Evolutionary conservation across 2,888 invertebrate genomes (phyloP).

Genomic region (Eristalinus aeneus): DNA sequence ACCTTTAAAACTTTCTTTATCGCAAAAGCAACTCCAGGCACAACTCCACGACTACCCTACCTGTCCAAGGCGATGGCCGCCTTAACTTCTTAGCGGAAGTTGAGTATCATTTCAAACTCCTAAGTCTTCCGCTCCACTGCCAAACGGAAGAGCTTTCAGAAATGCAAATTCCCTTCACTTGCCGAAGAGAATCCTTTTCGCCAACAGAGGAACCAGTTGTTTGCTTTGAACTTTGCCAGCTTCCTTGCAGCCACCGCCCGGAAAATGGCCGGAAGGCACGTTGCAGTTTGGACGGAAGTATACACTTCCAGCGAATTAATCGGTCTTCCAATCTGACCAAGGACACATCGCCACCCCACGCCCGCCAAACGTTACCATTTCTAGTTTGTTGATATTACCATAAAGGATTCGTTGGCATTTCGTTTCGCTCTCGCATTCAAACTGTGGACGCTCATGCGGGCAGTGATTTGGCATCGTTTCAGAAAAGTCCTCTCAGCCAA

Average conservation of each 20-base stretch:
- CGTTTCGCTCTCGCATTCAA: slow-evolving; percentile 11
- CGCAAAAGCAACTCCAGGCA: neutral
- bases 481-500: slow-evolving; percentile 53
- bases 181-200: neutral
- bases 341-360: slow-evolving; percentile 77
- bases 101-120: neutral
- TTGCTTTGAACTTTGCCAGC: neutral
- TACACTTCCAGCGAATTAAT: slow-evolving; percentile 58
- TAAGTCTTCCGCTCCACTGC: neutral
- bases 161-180: neutral
- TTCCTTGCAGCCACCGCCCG: neutral
- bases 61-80: neutral
- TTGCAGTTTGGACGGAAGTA: slow-evolving; percentile 44
- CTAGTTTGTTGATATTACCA: slow-evolving; percentile 61
- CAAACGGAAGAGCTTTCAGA: neutral
- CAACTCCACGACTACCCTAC: too few relatives aligned
- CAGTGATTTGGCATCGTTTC: slow-evolving; percentile 50
- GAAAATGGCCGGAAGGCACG: slow-evolving; percentile 44
- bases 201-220: neutral
- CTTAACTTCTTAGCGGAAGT: neutral
- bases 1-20: neutral
- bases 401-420: slow-evolving; percentile 30
- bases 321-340: slow-evolving; percentile 94
- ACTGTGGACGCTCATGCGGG: neutral
- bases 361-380: slow-evolving; percentile 14